Percentiles rank a stretch among this genome's conserved stretches.
Evolutionary conservation across 2,888 invertebrate genomes (phyloP).

Genomic region (Melitaea athalia): DNA sequence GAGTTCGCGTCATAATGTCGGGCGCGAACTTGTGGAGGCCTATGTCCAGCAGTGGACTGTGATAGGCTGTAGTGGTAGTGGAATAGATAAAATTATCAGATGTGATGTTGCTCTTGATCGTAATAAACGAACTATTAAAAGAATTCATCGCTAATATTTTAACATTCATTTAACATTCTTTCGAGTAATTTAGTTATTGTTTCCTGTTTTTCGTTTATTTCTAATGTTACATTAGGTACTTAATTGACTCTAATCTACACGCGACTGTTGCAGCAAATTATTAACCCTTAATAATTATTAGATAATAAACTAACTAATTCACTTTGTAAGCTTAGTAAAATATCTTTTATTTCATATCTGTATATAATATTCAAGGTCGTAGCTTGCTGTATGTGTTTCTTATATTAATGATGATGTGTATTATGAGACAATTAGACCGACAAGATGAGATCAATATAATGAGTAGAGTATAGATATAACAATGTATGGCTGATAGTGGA

Average conservation of each 20-base stretch:
- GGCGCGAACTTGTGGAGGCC: no score
- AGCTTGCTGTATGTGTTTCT: no score
- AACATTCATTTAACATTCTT: constrained; percentile 42
- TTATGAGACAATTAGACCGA: no score
- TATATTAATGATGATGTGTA: no score
- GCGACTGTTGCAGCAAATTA: background rate
- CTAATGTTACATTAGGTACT: constrained; percentile 7
- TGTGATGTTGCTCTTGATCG: constrained; percentile 9
- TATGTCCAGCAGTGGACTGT: no score
- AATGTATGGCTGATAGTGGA: no score
- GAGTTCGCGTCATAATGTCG: no score
- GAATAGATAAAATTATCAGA: no score
- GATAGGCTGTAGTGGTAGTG: no score
- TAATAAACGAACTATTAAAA: constrained; percentile 7
- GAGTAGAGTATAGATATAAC: no score
- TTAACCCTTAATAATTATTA: background rate
- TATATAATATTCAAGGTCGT: no score
- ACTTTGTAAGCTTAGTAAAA: constrained; percentile 40
- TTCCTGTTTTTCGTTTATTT: constrained; percentile 23
- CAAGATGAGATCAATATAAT: no score
- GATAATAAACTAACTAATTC: constrained; percentile 12
- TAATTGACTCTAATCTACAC: constrained; percentile 7
- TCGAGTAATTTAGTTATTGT: constrained; percentile 42
- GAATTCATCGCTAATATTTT: constrained; percentile 24
- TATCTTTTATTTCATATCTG: constrained; percentile 44